These are phyloP conservation scores for Prostheceraeus crozeri DNA, from an alignment of 2,888 invertebrate species.

Conservation along the genomic window DNA sequence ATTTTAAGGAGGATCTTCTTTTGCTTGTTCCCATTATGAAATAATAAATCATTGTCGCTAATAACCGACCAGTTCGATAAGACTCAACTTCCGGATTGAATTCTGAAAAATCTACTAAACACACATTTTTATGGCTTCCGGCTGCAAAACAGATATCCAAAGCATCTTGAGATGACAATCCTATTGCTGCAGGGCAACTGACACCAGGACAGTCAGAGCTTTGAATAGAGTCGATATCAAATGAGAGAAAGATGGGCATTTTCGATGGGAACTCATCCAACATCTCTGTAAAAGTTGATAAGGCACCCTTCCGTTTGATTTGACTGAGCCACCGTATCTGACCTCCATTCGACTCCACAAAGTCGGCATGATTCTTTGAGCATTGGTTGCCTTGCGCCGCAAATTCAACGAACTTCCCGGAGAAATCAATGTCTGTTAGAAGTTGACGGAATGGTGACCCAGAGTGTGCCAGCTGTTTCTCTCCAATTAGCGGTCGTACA, in stretches of 20 bases:
- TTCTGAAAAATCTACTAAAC: conserved; percentile 34
- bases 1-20: too few species aligned
- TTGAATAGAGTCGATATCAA: conserved; percentile 34
- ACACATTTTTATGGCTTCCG: conserved; percentile 20
- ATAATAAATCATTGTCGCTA: conserved; percentile 31
- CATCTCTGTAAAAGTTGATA: conserved; percentile 8
- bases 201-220: conserved; percentile 35
- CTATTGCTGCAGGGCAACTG: conserved; percentile 28
- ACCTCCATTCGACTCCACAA: conserved; percentile 25
- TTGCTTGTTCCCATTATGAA: conserved; percentile 34
- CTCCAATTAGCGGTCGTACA: conserved; percentile 20
- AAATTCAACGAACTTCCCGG: conserved; percentile 30
- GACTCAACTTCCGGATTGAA: conserved; percentile 29
- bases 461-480: conserved; percentile 33
- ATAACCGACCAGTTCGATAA: conserved; percentile 33
- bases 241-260: conserved; percentile 36
- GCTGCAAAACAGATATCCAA: conserved; percentile 27
- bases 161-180: conserved; percentile 32
- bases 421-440: too few species aligned
- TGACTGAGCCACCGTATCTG: conserved; percentile 28
- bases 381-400: conserved; percentile 36
- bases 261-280: too few species aligned
- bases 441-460: conserved; percentile 31
- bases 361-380: conserved; percentile 30
- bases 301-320: not conserved